These are phyloP conservation scores for Trachelipus rathkii DNA, from an alignment of 1,140 invertebrate genomes.

Conservation along the genomic window DNA sequence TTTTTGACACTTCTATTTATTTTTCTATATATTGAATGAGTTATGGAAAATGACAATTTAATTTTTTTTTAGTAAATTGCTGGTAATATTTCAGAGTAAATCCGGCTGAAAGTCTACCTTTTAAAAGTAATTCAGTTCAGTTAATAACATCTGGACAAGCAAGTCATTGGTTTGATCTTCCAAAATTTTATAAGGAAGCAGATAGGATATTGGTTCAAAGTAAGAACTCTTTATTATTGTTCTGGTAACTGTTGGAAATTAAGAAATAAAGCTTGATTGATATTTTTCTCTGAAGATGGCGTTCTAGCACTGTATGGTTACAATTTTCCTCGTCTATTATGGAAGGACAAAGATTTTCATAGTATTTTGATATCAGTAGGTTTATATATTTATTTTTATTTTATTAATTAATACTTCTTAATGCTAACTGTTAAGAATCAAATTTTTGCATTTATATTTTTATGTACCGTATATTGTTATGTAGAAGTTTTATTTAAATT, in stretches of 20 bases:
- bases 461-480: too few species aligned
- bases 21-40: not conserved
- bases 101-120: slow-evolving; percentile 49
- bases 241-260: not conserved
- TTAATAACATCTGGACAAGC: slow-evolving; percentile 52
- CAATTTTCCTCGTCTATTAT: not conserved
- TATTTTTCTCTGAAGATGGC: not conserved
- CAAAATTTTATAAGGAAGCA: slow-evolving; percentile 53
- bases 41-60: not conserved
- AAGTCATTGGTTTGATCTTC: slow-evolving; percentile 55
- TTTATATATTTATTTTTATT: too few species aligned
- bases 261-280: not conserved
- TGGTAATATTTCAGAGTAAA: slow-evolving; percentile 45
- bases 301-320: not conserved
- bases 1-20: not conserved
- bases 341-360: slow-evolving; percentile 3
- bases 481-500: too few species aligned
- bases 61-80: not conserved
- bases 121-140: slow-evolving; percentile 49
- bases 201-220: slow-evolving; percentile 50
- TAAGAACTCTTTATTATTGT: slow-evolving; percentile 1
- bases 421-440: too few species aligned
- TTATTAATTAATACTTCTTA: too few species aligned
- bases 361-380: not conserved
- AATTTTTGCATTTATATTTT: too few species aligned